Base-by-base conservation (phyloP, 2,113 vertebrate species). In the Oncorhynchus gorbuscha region DNA sequence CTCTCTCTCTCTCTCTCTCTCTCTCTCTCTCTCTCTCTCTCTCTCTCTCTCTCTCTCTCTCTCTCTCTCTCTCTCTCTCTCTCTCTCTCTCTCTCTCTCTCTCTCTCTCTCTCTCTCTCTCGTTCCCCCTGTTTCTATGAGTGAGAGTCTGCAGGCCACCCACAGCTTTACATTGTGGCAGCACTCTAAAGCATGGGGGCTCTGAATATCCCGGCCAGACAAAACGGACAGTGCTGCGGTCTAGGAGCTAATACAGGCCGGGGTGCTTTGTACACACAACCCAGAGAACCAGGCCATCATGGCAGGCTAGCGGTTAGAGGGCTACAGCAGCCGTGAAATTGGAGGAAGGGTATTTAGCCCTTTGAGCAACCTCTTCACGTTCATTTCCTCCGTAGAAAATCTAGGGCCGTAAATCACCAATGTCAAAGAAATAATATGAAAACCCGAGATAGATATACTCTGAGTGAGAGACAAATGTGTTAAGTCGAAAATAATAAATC, bases 291-390 rank as follows among this genome's bases (percentile, higher is more conserved):
- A 65, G 76, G 59, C 69, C 58, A 28, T 22, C 76, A 77, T 39
- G 76, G 76, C 87, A 83, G 81, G 82, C 75, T 75, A 45, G 82
- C 49, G 87, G 84, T 89, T 86, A 76, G 71, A 82, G 76, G 76
- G 79, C 82, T 76, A 77, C 85, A 83, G 80, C 72, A 77, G 79
- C 84, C 78, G 76, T 90, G 85, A 92, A 91, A 91, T 85, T 81
- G 77, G 89, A 91, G 91, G 88, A 83, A 48, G 71, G 72, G 79
- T 81, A 71, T 89, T 85, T 79, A 88, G 88, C 86, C 84, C 83
- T 83, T 79, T 70, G 79, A 83, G 79, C 86, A 85, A 90, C 83
- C 86, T 84, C 79, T 81, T 84, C 75, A 77, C 71, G 84, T 84
- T 90, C 88, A 89, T 86, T 81, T 76, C 76, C 62, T 45, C 80